A percentile compares a stretch with the other conserved stretches of the same genome.
Conservation (phyloP, 2,888 invertebrate species). For the Pristionchus arcanus region DNA sequence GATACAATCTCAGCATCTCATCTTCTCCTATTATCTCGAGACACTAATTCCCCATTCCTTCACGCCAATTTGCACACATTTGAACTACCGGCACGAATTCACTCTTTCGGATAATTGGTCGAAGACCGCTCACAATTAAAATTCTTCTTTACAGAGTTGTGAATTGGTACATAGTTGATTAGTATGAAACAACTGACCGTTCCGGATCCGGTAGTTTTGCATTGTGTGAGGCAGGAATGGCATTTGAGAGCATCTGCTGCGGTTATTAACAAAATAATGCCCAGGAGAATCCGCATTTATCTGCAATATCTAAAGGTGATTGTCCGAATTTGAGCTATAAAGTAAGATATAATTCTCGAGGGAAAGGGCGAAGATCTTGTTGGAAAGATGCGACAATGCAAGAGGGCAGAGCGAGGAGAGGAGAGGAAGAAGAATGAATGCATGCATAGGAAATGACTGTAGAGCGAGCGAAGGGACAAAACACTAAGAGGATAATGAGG, state of each 20-base stretch:
- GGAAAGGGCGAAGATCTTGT: not conserved
- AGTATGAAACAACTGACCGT: not conserved
- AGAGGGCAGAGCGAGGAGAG: conserved; percentile 18
- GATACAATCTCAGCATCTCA: conserved; percentile 37
- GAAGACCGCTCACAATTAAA: not conserved
- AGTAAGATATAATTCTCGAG: not conserved
- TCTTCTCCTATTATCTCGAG: conserved; percentile 38
- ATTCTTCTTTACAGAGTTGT: not conserved
- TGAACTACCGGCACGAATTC: not conserved
- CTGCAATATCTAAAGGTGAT: not conserved
- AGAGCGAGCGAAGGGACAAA: conserved; percentile 22
- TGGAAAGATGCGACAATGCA: not conserved
- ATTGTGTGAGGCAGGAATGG: conserved; percentile 75
- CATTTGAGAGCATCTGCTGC: conserved; percentile 61
- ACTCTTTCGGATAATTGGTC: not conserved
- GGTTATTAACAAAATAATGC: not conserved
- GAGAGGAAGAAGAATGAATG: conserved; percentile 40
- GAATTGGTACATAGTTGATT: not conserved
- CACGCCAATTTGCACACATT: not conserved
- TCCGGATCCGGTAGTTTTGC: conserved; percentile 67
- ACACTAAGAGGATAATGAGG: not conserved
- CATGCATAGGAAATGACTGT: conserved; percentile 13
- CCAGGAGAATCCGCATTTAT: not conserved
- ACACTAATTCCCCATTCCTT: not conserved
- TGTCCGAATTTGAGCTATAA: not conserved